Percentiles rank a stretch among this genome's conserved stretches.
Conservation (phyloP, 2,113 vertebrate genomes). For the Microtus richardsoni region DNA sequence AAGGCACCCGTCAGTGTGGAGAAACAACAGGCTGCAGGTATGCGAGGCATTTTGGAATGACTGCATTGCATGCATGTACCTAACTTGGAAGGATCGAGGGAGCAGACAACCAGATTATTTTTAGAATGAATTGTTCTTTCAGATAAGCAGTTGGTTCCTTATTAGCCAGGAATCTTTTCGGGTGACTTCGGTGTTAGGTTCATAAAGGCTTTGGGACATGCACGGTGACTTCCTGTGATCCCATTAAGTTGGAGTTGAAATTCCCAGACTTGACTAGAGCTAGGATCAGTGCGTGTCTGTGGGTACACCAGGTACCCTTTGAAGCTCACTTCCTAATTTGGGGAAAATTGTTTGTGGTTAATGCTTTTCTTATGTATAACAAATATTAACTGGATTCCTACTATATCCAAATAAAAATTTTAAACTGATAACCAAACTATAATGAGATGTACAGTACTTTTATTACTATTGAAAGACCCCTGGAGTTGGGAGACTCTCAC, state of each 20-base stretch:
- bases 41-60: background rate
- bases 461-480: background rate
- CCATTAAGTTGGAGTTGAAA: background rate
- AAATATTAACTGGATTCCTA: background rate
- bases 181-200: background rate
- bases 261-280: background rate
- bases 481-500: too few species aligned
- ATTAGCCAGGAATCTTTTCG: background rate
- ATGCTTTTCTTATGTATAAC: background rate
- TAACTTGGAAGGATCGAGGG: background rate
- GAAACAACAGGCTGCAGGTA: background rate
- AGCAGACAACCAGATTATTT: slow-evolving; percentile 7
- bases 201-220: background rate
- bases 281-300: background rate
- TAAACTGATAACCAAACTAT: background rate
- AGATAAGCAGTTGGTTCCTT: background rate
- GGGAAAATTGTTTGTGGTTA: background rate
- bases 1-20: background rate
- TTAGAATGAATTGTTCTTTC: slow-evolving; percentile 43
- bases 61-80: background rate
- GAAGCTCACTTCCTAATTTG: background rate
- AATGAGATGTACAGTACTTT: background rate
- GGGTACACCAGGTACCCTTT: too few species aligned
- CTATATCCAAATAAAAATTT: background rate
- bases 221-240: background rate